phyloP scores from a whole-genome alignment of 2,797 vertebrate genomes.

The Tympanoctomys barrerae region DNA sequence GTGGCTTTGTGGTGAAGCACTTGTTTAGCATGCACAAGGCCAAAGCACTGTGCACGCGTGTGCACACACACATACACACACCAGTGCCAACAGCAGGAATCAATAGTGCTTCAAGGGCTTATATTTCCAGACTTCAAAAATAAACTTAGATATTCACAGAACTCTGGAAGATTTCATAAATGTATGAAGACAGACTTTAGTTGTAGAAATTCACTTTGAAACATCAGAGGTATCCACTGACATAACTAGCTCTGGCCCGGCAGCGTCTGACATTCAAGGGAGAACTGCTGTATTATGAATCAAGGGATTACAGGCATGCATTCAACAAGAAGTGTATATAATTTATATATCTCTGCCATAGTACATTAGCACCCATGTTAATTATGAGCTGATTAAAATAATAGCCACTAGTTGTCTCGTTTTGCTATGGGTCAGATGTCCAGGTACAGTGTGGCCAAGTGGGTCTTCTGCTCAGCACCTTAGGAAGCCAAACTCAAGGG shows the following conservation, averaged over 20 bases:
- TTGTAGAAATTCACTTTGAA: constrained; percentile 63
- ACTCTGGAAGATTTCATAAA: constrained; percentile 39
- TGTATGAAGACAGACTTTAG: background rate
- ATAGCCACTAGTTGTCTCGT: background rate
- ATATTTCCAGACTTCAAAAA: background rate
- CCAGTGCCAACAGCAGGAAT: background rate
- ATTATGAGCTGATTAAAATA: background rate
- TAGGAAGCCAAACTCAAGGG: background rate
- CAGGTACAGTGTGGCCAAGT: background rate
- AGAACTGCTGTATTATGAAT: background rate
- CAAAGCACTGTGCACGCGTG: background rate
- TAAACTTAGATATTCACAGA: constrained; percentile 24
- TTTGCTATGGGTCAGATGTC: background rate
- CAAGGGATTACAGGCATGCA: background rate
- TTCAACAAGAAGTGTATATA: background rate
- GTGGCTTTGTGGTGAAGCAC: background rate
- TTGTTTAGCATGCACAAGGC: background rate
- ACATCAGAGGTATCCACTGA: constrained; percentile 22
- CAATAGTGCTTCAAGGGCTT: background rate
- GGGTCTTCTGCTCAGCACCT: background rate
- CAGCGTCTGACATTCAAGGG: background rate
- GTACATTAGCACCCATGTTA: background rate
- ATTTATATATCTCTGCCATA: background rate
- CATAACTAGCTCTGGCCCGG: constrained; percentile 29
- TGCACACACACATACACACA: background rate